phyloP scores from a whole-genome alignment of 1,140 invertebrate genomes.

The Drosophila rufa region DNA sequence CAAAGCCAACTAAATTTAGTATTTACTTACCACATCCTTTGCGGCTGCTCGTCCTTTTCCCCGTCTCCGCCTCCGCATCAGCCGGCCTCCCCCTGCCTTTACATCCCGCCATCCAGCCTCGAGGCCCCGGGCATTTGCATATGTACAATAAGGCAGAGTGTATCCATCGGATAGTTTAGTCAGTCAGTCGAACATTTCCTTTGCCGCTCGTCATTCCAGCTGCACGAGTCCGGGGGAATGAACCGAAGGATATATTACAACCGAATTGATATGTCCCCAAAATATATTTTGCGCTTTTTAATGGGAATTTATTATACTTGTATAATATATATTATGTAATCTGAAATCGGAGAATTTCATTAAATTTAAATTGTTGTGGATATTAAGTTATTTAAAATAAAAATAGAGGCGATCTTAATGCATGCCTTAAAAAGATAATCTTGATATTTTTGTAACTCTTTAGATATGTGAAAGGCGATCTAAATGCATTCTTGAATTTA shows the following conservation, averaged over 20 bases:
- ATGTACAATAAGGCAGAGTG: conserved; percentile 55
- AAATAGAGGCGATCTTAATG: too few species aligned
- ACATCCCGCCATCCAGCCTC: conserved; percentile 7
- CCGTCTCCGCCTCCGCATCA: not conserved
- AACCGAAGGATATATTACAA: not conserved
- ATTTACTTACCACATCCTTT: conserved; percentile 82
- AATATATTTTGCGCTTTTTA: not conserved
- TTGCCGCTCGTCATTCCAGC: conserved; percentile 28
- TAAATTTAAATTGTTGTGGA: too few species aligned
- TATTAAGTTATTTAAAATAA: too few species aligned
- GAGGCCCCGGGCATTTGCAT: conserved; percentile 54
- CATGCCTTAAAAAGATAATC: not conserved
- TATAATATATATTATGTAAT: too few species aligned
- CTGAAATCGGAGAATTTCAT: too few species aligned
- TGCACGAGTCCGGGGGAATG: conserved; percentile 2
- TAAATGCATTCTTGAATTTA: too few species aligned
- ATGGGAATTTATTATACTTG: not conserved
- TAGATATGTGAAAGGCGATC: not conserved
- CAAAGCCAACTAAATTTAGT: conserved; percentile 81
- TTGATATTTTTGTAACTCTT: not conserved
- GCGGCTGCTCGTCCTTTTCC: conserved; percentile 38
- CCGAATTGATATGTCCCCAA: not conserved
- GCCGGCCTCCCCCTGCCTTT: not conserved
- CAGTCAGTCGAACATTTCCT: conserved; percentile 27
- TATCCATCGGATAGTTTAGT: conserved; percentile 47